These are phyloP conservation scores for Thaumetopoea pityocampa DNA, from an alignment of 1,140 invertebrate species.

Conservation along the genomic window DNA sequence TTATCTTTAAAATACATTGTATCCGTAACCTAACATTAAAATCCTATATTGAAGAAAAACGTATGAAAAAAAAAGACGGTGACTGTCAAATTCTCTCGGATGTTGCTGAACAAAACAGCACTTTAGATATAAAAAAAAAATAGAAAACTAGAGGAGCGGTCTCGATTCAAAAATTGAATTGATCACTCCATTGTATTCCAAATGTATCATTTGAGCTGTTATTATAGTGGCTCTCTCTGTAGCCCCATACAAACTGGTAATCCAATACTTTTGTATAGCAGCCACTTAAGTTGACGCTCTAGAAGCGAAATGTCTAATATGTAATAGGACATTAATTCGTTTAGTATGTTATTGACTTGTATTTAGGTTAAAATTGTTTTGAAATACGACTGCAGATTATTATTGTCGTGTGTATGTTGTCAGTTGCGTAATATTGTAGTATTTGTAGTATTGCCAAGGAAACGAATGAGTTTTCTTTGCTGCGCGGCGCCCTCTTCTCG, in stretches of 20 bases:
- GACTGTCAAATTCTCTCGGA: conserved; percentile 72
- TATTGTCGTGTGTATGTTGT: too few relatives aligned
- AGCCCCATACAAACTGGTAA: conserved; percentile 68
- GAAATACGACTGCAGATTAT: not conserved
- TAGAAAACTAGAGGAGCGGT: conserved; percentile 69
- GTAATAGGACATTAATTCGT: conserved; percentile 45
- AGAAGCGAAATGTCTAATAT: conserved; percentile 53
- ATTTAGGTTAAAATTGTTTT: conserved; percentile 3
- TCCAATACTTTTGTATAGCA: conserved; percentile 75
- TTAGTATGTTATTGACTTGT: conserved; percentile 43
- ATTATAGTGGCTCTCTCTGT: conserved; percentile 70
- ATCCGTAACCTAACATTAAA: conserved; percentile 51
- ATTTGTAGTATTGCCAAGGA: too few relatives aligned
- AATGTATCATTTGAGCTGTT: conserved; percentile 76
- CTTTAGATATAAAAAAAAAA: conserved; percentile 69
- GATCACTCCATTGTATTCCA: conserved; percentile 74
- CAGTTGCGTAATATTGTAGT: too few relatives aligned
- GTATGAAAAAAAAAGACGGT: conserved; percentile 72
- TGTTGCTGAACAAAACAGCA: conserved; percentile 75
- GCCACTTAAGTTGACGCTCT: conserved; percentile 59
- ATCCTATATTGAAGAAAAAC: conserved; percentile 57
- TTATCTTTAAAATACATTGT: conserved; percentile 23
- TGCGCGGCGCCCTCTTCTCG: too few relatives aligned
- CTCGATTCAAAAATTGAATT: conserved; percentile 76
- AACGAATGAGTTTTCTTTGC: too few relatives aligned